phyloP scores from a whole-genome alignment of 2,888 invertebrate species.

The Heliconius hortense region DNA sequence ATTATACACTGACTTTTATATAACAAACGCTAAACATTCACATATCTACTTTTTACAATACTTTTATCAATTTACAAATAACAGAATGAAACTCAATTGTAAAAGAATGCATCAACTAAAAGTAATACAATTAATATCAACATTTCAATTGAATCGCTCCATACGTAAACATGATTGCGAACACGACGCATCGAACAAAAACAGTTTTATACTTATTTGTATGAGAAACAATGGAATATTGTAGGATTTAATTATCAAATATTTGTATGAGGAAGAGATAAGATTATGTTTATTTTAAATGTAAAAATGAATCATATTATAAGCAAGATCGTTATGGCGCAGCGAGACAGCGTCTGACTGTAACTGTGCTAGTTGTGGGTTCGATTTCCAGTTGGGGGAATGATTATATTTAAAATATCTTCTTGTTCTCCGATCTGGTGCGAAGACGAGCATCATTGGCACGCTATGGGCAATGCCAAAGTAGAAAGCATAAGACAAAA shows the following conservation, averaged over 20 bases:
- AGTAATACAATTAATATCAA: slow-evolving; percentile 19
- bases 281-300: neutral
- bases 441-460: no score
- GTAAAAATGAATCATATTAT: neutral
- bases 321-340: neutral
- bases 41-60: neutral
- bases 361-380: neutral
- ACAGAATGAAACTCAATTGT: neutral
- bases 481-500: neutral
- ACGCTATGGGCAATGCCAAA: no score
- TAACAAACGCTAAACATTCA: neutral
- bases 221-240: slow-evolving; percentile 50
- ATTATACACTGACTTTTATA: no score
- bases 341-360: neutral
- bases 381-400: neutral
- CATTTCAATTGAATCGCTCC: slow-evolving; percentile 13
- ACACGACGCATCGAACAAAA: slow-evolving; percentile 40
- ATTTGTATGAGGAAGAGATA: slow-evolving; percentile 18
- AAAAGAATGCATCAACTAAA: slow-evolving; percentile 17
- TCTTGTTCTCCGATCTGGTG: no score
- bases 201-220: slow-evolving; percentile 42
- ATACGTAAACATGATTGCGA: slow-evolving; percentile 24
- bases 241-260: slow-evolving; percentile 35
- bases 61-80: neutral
- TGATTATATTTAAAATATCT: neutral